These are phyloP conservation scores for Thaumetopoea pityocampa DNA, from an alignment of 1,140 invertebrate genomes.

Conservation along the genomic window DNA sequence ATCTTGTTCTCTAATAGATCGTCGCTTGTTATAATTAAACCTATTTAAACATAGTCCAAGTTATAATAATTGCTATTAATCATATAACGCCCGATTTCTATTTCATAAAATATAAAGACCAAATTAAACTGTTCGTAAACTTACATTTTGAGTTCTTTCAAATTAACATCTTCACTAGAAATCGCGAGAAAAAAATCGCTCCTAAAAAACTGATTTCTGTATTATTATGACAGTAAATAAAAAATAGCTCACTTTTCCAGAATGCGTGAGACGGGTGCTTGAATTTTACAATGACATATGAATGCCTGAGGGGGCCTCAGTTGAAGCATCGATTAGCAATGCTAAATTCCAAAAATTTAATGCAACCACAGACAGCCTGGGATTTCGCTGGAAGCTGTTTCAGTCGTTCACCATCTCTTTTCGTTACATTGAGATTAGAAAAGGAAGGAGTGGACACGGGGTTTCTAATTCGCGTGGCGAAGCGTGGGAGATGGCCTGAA, in stretches of 20 bases:
- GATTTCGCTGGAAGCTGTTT: conserved; percentile 43
- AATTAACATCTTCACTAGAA: background rate
- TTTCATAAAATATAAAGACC: too few relatives aligned
- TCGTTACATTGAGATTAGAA: conserved; percentile 26
- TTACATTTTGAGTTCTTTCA: too few relatives aligned
- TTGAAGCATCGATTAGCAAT: conserved; percentile 7
- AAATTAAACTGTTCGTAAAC: too few relatives aligned
- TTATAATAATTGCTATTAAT: too few relatives aligned
- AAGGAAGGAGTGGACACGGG: conserved; percentile 27
- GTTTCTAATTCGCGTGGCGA: conserved; percentile 23
- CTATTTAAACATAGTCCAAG: too few relatives aligned
- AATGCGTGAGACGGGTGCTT: background rate
- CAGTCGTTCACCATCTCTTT: conserved; percentile 24
- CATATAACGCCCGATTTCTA: too few relatives aligned
- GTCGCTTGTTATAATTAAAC: too few relatives aligned
- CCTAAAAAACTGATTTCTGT: background rate
- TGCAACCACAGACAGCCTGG: conserved; percentile 33
- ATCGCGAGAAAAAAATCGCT: background rate
- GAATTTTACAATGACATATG: too few relatives aligned
- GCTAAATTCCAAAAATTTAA: conserved; percentile 11
- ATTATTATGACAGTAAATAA: background rate
- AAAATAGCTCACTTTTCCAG: conserved; percentile 1
- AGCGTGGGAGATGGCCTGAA: conserved; percentile 39
- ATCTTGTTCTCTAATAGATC: too few relatives aligned
- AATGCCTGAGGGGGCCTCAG: too few relatives aligned